Evolutionary conservation across 2,888 invertebrate genomes (phyloP).

Genomic region (Copidosoma aretas): DNA sequence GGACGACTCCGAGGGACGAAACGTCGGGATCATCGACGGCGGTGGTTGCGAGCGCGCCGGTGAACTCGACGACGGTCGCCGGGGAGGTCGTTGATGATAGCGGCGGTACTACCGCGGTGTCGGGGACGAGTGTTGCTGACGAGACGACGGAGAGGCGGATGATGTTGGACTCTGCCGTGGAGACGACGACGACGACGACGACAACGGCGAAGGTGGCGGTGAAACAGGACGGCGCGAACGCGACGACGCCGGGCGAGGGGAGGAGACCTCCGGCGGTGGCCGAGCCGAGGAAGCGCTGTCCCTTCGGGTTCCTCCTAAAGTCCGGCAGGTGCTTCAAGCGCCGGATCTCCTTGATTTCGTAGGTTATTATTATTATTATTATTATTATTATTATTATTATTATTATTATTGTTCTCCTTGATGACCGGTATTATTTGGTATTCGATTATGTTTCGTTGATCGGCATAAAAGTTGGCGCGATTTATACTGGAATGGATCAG

Average conservation of each 20-base stretch:
- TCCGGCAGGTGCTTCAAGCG: constrained; percentile 58
- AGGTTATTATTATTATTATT: constrained; percentile 39
- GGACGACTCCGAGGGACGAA: no score
- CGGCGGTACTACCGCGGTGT: no score
- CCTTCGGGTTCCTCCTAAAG: constrained; percentile 53
- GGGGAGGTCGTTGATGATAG: background rate
- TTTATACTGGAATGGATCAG: no score
- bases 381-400: no score
- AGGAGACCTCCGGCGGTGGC: background rate
- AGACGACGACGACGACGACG: background rate
- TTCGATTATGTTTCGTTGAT: background rate
- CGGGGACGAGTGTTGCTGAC: background rate
- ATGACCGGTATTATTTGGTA: no score
- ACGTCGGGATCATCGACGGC: no score
- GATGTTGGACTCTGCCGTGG: no score
- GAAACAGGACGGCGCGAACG: background rate
- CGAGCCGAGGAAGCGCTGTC: constrained; percentile 46
- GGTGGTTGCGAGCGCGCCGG: background rate
- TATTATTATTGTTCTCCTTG: no score
- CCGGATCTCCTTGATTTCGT: constrained; percentile 45
- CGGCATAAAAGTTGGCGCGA: no score
- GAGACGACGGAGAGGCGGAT: no score
- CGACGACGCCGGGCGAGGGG: background rate
- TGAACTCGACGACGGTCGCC: background rate
- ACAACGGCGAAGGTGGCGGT: background rate